phyloP scores from a whole-genome alignment of 64 coral and sea anemone genomes.

The Pachyseris speciosa region DNA sequence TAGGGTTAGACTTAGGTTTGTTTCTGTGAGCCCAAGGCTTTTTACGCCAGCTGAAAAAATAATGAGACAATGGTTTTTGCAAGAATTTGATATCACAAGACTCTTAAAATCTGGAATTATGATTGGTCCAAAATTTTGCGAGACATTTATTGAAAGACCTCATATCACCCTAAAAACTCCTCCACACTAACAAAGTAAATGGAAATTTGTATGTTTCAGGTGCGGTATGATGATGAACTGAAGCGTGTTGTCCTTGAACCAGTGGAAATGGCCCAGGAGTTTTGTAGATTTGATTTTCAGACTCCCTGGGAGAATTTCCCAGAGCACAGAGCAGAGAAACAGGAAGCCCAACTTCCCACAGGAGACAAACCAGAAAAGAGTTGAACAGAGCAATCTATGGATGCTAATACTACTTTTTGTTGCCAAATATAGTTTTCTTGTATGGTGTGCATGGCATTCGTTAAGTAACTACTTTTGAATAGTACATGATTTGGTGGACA shows the following conservation, averaged over 20 bases:
- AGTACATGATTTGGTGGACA: neutral
- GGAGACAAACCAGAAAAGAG: slow-evolving; percentile 77
- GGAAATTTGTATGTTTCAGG: slow-evolving; percentile 20
- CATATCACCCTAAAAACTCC: neutral
- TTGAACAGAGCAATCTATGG: neutral
- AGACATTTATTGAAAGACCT: too few species aligned
- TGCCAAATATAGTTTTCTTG: neutral
- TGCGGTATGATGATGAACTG: slow-evolving; percentile 95
- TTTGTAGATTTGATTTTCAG: slow-evolving; percentile 94
- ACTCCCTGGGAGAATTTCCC: slow-evolving; percentile 98
- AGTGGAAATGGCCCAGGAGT: slow-evolving; percentile 96
- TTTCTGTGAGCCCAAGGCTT: too few species aligned
- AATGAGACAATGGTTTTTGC: too few species aligned
- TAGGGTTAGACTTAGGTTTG: too few species aligned
- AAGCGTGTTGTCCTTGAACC: slow-evolving; percentile 99
- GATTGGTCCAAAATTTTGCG: too few species aligned
- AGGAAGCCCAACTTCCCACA: slow-evolving; percentile 37
- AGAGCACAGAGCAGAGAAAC: slow-evolving; percentile 59
- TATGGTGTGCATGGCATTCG: neutral
- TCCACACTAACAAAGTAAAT: neutral
- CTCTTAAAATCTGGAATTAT: too few species aligned
- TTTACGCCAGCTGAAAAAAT: too few species aligned
- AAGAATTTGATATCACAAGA: too few species aligned
- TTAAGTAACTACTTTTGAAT: neutral
- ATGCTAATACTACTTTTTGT: neutral